These are phyloP conservation scores for Pollenia angustigena DNA, from an alignment of 2,888 invertebrate species.

Conservation along the genomic window DNA sequence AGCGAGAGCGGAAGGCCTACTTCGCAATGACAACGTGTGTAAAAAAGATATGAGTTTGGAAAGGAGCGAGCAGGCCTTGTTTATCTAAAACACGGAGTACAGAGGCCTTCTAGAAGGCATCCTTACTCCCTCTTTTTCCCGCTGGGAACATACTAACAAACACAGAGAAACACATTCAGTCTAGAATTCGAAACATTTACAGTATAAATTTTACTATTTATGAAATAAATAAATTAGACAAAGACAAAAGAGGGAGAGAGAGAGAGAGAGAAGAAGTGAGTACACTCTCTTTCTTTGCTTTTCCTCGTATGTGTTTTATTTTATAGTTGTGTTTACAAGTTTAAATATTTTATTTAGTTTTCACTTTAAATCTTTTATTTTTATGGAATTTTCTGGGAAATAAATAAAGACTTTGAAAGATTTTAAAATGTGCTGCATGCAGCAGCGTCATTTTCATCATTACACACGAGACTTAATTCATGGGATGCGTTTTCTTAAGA, in stretches of 20 bases:
- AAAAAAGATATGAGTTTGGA: too few relatives aligned
- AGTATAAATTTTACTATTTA: background rate
- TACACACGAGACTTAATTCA: conserved; percentile 65
- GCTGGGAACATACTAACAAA: too few relatives aligned
- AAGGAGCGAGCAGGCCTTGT: too few relatives aligned
- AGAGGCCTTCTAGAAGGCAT: too few relatives aligned
- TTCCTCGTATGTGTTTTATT: conserved; percentile 12
- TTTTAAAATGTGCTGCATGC: conserved; percentile 44
- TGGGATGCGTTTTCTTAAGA: conserved; percentile 65
- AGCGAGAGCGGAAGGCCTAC: too few relatives aligned
- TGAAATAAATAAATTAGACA: background rate
- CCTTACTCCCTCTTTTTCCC: too few relatives aligned
- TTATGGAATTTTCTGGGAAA: background rate
- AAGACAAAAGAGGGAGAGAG: background rate
- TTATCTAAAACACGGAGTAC: too few relatives aligned
- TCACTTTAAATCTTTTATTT: background rate
- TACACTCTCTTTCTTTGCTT: background rate
- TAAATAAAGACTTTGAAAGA: background rate
- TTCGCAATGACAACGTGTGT: too few relatives aligned
- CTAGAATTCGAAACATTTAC: too few relatives aligned
- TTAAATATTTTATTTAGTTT: conserved; percentile 29
- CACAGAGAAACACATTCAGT: background rate
- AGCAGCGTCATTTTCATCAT: conserved; percentile 40
- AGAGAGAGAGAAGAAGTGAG: background rate
- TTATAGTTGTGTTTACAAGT: conserved; percentile 35